phyloP scores from a whole-genome alignment of 2,113 vertebrate species.

The Aegotheles bennettii region DNA sequence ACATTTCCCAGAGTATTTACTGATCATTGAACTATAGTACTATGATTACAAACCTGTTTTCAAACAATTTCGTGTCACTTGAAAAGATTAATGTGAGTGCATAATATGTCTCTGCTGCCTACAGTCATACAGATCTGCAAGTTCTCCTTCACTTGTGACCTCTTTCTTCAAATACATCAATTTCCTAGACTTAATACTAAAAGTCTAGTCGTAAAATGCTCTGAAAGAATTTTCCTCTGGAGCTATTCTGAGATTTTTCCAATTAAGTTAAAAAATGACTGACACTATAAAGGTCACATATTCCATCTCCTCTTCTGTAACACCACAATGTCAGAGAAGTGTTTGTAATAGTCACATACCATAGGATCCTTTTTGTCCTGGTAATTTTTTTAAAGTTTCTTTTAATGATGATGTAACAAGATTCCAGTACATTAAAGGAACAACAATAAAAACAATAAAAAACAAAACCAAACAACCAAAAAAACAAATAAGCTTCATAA shows the following conservation, averaged over 20 bases:
- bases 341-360: background rate
- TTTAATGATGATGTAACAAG: background rate
- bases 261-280: slow-evolving; percentile 53
- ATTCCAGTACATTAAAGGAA: background rate
- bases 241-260: slow-evolving; percentile 47
- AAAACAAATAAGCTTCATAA: background rate
- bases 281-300: background rate
- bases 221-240: slow-evolving; percentile 21
- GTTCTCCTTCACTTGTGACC: slow-evolving; percentile 18
- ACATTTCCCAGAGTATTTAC: background rate
- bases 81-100: background rate
- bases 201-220: slow-evolving; percentile 21
- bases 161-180: slow-evolving; percentile 12
- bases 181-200: slow-evolving; percentile 7
- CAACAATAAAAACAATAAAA: background rate
- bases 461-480: background rate
- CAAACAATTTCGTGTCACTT: background rate
- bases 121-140: background rate
- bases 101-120: background rate
- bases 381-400: background rate
- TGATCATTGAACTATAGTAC: background rate
- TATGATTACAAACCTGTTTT: background rate
- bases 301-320: background rate
- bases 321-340: background rate
- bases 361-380: background rate